These are phyloP conservation scores for Cheirogaleus medius DNA, from an alignment of 2,113 vertebrate genomes.

Conservation along the genomic window DNA sequence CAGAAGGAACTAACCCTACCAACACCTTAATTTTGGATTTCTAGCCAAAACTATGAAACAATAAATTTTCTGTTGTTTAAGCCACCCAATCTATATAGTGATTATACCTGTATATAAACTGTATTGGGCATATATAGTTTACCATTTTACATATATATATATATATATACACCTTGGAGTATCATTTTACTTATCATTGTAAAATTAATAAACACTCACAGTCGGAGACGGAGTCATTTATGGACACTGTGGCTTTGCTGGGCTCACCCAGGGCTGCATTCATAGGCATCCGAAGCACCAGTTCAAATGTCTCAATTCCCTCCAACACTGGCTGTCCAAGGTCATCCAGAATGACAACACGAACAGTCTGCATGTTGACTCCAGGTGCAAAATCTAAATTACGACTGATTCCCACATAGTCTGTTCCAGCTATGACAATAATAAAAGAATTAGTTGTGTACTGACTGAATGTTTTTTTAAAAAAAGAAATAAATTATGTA, in stretches of 20 bases:
- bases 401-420: conserved; percentile 96
- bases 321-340: conserved; percentile 94
- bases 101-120: neutral
- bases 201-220: conserved; percentile 85
- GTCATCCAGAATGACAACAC: conserved; percentile 93
- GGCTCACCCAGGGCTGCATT: conserved; percentile 93
- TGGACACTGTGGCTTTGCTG: conserved; percentile 88
- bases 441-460: neutral
- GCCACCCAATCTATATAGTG: no score
- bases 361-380: conserved; percentile 92
- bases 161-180: neutral
- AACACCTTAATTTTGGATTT: neutral
- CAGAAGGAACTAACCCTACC: neutral
- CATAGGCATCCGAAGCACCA: conserved; percentile 94
- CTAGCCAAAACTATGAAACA: neutral
- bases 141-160: neutral
- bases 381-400: conserved; percentile 95
- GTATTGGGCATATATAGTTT: neutral
- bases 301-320: conserved; percentile 93
- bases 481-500: neutral
- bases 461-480: neutral
- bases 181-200: neutral
- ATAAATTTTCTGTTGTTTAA: neutral
- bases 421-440: conserved; percentile 89
- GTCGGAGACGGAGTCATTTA: conserved; percentile 94